These are phyloP conservation scores for Sycobia sp. DNA, from an alignment of 1,140 invertebrate genomes.

Conservation along the genomic window DNA sequence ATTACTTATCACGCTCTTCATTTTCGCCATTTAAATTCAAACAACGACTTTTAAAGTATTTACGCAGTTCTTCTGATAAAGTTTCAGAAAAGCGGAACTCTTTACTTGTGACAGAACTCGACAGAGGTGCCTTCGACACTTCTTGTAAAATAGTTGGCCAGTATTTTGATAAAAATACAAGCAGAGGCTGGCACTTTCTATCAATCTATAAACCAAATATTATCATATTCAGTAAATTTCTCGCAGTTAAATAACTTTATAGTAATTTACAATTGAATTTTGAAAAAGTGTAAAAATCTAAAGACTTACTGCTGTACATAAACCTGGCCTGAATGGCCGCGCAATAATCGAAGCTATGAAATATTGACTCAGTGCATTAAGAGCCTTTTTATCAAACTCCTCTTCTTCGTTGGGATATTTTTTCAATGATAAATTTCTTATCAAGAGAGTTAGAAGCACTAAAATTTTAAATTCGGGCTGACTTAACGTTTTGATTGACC, in stretches of 20 bases:
- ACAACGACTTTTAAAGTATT: neutral
- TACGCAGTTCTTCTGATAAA: neutral
- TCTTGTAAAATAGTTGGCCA: slow-evolving; percentile 5
- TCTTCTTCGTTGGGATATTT: neutral
- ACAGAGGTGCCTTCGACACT: neutral
- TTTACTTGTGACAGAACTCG: neutral
- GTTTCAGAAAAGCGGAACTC: neutral
- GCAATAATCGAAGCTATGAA: slow-evolving; percentile 31
- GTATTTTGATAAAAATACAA: slow-evolving; percentile 12
- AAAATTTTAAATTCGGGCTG: neutral
- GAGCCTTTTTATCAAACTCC: neutral
- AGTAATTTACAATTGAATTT: neutral
- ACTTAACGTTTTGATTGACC: neutral
- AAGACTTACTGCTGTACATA: slow-evolving; percentile 23
- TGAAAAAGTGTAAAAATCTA: neutral
- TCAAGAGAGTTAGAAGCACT: slow-evolving; percentile 10
- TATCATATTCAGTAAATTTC: neutral
- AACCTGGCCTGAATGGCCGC: slow-evolving; percentile 33
- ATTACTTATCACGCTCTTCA: neutral
- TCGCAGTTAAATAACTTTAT: neutral
- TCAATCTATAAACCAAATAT: slow-evolving; percentile 11
- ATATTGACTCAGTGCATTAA: slow-evolving; percentile 26
- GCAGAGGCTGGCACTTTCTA: slow-evolving; percentile 11
- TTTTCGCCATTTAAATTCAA: neutral
- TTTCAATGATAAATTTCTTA: slow-evolving; percentile 1